phyloP scores from a whole-genome alignment of 2,113 vertebrate species.

The Reinhardtius hippoglossoides region DNA sequence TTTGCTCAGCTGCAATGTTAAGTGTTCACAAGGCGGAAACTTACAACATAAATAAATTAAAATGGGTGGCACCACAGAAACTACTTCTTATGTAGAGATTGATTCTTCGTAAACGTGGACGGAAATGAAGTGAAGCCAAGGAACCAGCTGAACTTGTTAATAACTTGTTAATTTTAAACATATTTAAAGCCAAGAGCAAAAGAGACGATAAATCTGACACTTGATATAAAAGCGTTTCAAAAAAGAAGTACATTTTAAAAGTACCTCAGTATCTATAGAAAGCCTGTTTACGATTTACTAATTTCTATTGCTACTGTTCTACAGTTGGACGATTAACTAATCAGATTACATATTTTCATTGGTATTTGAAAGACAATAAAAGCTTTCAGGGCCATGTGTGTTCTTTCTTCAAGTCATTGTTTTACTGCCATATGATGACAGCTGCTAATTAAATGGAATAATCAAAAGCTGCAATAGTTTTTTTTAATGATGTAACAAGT shows the following conservation, averaged over 20 bases:
- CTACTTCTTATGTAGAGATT: background rate
- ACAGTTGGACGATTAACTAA: background rate
- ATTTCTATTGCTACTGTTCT: background rate
- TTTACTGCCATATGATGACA: background rate
- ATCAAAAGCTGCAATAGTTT: background rate
- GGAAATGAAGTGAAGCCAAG: background rate
- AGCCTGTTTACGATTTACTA: background rate
- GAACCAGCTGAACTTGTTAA: background rate
- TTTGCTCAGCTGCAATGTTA: background rate
- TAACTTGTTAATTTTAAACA: background rate
- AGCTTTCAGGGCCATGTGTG: background rate
- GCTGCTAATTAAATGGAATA: background rate
- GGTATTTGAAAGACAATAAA: background rate
- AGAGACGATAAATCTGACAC: too few species aligned
- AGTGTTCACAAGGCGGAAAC: background rate
- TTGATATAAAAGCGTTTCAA: too few species aligned
- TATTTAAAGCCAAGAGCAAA: too few species aligned
- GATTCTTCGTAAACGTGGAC: background rate
- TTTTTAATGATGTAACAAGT: background rate
- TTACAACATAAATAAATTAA: background rate
- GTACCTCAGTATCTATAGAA: too few species aligned
- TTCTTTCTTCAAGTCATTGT: background rate
- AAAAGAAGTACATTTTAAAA: too few species aligned
- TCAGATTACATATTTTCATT: background rate
- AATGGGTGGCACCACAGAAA: background rate